Percentiles rank a stretch among this genome's conserved stretches.
Conservation (phyloP, 53 echinoderm and acorn worm genomes). For the Paracentrotus lividus region DNA sequence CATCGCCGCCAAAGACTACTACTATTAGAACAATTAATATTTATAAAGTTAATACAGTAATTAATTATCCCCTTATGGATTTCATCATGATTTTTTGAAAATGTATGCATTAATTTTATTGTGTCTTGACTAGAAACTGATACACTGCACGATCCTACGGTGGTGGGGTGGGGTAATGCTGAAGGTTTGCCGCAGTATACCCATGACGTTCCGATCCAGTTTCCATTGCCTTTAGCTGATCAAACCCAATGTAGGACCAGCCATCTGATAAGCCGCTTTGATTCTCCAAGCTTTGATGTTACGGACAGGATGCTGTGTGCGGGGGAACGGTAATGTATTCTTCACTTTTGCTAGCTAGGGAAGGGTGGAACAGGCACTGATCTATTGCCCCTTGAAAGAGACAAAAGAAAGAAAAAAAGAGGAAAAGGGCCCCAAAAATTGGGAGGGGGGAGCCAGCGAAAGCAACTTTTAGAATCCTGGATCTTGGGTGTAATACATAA, state of each 20-base stretch:
- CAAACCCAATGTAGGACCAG: neutral
- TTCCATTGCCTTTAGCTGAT: neutral
- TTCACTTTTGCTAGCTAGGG: no score
- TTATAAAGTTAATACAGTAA: no score
- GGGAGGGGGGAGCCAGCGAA: no score
- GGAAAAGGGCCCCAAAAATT: no score
- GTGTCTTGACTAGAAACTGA: neutral
- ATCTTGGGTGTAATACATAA: no score
- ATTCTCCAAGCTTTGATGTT: neutral
- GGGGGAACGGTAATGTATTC: neutral
- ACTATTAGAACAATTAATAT: no score
- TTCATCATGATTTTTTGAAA: neutral
- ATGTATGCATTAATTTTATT: neutral
- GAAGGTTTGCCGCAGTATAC: neutral
- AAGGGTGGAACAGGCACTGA: no score
- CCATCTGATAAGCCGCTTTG: neutral
- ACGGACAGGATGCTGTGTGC: neutral
- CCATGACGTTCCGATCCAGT: constrained; percentile 2
- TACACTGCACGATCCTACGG: neutral
- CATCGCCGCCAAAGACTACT: no score
- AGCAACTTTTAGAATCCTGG: no score
- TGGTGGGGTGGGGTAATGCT: neutral
- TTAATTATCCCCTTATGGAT: no score
- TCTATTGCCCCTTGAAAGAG: no score
- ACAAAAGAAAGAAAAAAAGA: no score